Conservation (phyloP, 2,888 invertebrate species). For the Lymantria monacha region DNA sequence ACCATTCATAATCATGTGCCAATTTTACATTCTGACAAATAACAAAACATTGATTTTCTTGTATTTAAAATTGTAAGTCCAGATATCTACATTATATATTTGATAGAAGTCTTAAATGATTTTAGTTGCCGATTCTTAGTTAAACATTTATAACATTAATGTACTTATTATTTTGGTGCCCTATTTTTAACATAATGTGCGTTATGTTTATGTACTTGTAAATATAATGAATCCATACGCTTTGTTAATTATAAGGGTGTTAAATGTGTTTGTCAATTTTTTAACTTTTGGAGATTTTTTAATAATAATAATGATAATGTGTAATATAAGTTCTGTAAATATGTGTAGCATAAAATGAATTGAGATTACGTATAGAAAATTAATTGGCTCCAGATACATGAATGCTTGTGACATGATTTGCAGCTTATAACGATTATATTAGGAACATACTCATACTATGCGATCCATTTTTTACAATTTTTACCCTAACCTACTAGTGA, state of each 20-base stretch:
- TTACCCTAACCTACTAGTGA: too few relatives aligned
- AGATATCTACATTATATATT: too few relatives aligned
- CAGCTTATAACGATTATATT: too few relatives aligned
- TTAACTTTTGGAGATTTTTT: slow-evolving; percentile 72
- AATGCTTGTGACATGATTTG: slow-evolving; percentile 49
- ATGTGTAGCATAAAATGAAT: slow-evolving; percentile 53
- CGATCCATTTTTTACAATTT: too few relatives aligned
- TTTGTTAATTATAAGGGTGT: slow-evolving; percentile 78
- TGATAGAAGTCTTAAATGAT: too few relatives aligned
- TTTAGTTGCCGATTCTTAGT: too few relatives aligned
- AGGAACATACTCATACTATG: too few relatives aligned
- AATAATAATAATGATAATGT: slow-evolving; percentile 45
- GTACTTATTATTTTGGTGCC: slow-evolving; percentile 75
- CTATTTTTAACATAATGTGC: slow-evolving; percentile 67
- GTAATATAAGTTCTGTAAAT: slow-evolving; percentile 65
- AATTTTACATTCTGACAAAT: too few relatives aligned
- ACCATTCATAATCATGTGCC: too few relatives aligned
- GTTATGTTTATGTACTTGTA: slow-evolving; percentile 67
- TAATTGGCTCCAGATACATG: slow-evolving; percentile 36
- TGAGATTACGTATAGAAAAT: slow-evolving; percentile 60
- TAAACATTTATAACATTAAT: slow-evolving; percentile 40
- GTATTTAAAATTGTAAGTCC: too few relatives aligned
- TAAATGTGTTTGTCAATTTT: slow-evolving; percentile 79
- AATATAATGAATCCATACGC: slow-evolving; percentile 81
- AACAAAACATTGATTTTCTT: too few relatives aligned